A percentile compares a stretch with the other conserved stretches of the same genome.
phyloP scores from a whole-genome alignment of 2,797 vertebrate species.

The Neoniphon sammara region DNA sequence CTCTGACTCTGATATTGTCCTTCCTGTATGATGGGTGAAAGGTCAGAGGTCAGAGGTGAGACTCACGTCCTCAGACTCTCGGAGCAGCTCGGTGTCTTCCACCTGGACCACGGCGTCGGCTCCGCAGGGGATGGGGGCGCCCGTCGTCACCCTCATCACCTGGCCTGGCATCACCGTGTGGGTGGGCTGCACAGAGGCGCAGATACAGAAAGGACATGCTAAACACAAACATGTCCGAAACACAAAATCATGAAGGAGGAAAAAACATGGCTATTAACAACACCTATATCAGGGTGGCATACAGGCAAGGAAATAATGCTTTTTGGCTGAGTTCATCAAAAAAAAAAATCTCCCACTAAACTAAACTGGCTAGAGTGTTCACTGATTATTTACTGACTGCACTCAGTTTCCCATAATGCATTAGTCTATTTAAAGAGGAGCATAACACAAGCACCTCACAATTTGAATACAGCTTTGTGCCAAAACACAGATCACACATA shows the following conservation, averaged over 20 bases:
- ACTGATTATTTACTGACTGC: not conserved
- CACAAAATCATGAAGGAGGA: not conserved
- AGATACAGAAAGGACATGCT: slow-evolving; percentile 19
- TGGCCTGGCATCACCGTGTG: slow-evolving; percentile 99
- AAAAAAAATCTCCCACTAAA: not conserved
- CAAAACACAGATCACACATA: too few species aligned
- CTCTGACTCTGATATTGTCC: not conserved
- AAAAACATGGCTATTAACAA: not conserved
- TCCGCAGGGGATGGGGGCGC: slow-evolving; percentile 97
- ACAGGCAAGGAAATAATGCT: too few species aligned
- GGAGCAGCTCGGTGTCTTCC: slow-evolving; percentile 97
- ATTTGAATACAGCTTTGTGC: too few species aligned
- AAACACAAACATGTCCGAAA: not conserved
- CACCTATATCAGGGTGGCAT: too few species aligned
- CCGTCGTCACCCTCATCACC: slow-evolving; percentile 99
- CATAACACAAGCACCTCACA: too few species aligned
- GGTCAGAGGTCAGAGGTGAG: not conserved
- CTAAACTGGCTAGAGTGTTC: not conserved
- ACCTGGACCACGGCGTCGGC: slow-evolving; percentile 99
- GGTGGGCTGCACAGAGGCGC: slow-evolving; percentile 86
- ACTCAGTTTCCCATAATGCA: not conserved
- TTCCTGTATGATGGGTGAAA: not conserved
- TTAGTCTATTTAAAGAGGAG: too few species aligned
- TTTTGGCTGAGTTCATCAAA: too few species aligned
- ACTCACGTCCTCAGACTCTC: slow-evolving; percentile 98